A percentile compares a stretch with the other conserved stretches of the same genome.
Evolutionary conservation across 2,113 vertebrate species (phyloP).

Genomic region (Laticauda colubrina): DNA sequence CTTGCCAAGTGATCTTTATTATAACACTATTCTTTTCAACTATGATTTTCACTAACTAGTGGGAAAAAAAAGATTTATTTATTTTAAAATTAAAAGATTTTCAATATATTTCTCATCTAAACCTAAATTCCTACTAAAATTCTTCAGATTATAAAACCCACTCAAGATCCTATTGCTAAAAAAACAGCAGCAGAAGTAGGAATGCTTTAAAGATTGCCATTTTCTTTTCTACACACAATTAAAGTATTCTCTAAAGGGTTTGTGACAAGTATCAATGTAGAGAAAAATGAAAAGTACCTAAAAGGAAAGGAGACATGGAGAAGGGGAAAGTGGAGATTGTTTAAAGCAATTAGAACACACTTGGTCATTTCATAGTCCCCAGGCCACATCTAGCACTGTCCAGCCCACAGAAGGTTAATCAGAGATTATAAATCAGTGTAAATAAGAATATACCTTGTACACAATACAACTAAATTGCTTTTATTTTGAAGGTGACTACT

Average conservation of each 20-base stretch:
- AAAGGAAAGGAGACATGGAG: background rate
- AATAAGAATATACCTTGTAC: background rate
- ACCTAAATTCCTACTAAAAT: background rate
- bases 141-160: background rate
- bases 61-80: background rate
- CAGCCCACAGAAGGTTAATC: background rate
- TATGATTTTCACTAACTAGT: constrained; percentile 4
- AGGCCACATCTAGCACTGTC: background rate
- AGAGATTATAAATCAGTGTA: background rate
- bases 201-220: background rate
- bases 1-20: constrained; percentile 46
- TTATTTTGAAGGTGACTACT: background rate
- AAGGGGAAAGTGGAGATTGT: background rate
- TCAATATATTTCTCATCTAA: background rate
- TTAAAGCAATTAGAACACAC: background rate
- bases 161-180: background rate
- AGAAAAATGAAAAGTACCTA: background rate
- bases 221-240: constrained; percentile 28
- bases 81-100: background rate
- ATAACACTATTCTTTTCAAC: constrained; percentile 41
- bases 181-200: background rate
- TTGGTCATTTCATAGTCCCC: background rate
- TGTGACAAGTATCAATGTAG: constrained; percentile 3
- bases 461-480: background rate
- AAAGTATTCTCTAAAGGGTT: background rate